These are phyloP conservation scores for Pygathrix nemaeus DNA, from an alignment of 2,113 vertebrate species.

Conservation along the genomic window DNA sequence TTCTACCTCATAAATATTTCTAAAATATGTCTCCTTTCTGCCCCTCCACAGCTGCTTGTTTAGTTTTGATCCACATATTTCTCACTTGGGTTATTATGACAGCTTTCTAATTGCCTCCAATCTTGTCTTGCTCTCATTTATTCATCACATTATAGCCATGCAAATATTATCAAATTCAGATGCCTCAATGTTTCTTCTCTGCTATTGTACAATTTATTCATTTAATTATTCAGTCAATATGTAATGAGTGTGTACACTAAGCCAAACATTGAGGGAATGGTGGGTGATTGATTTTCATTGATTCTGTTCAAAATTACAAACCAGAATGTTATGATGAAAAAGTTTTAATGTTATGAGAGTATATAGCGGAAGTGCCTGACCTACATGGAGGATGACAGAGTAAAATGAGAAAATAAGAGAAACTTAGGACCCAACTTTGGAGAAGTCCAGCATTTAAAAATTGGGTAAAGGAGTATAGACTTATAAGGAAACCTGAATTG, in stretches of 20 bases:
- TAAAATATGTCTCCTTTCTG: neutral
- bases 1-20: neutral
- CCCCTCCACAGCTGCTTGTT: neutral
- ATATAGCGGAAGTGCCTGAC: neutral
- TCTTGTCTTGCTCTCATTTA: neutral
- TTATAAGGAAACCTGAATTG: neutral
- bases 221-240: neutral
- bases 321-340: neutral
- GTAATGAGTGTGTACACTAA: neutral
- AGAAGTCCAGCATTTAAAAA: neutral
- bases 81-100: neutral
- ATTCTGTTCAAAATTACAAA: neutral
- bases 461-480: neutral
- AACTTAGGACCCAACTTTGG: neutral
- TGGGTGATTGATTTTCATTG: neutral
- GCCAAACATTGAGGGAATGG: neutral
- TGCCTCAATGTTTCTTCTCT: neutral
- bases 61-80: neutral
- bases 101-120: neutral
- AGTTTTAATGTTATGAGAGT: neutral
- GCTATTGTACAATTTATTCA: neutral
- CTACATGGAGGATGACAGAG: neutral
- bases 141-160: neutral
- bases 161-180: neutral
- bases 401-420: neutral